Conservation (phyloP, 2,113 vertebrate species). For the Tringa solitaria region DNA sequence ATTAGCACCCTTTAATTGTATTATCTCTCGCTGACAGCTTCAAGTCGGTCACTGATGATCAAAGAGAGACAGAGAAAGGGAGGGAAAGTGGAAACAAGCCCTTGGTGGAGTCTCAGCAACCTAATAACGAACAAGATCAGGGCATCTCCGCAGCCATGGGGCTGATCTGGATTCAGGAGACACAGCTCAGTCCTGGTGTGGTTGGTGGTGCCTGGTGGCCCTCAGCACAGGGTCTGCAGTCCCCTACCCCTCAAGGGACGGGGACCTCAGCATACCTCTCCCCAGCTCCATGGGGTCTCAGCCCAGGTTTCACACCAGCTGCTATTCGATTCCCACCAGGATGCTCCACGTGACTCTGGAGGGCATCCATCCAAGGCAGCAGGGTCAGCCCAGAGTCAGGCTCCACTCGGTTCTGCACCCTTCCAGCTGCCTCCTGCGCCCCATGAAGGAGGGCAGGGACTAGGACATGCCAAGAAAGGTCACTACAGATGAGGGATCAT, state of each 20-base stretch:
- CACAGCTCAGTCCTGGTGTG: fast-evolving
- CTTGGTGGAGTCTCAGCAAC: neutral
- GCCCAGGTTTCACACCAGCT: neutral
- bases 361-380: neutral
- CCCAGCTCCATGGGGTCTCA: neutral
- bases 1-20: conserved; percentile 47
- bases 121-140: fast-evolving
- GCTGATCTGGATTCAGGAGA: neutral
- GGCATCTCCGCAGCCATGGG: fast-evolving
- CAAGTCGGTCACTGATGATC: neutral
- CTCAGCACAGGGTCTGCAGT: neutral
- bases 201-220: neutral
- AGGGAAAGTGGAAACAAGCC: neutral
- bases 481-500: neutral
- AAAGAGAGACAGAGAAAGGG: neutral
- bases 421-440: neutral
- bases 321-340: fast-evolving
- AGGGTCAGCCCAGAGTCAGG: neutral
- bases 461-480: neutral
- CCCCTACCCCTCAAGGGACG: neutral
- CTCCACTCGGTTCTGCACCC: neutral
- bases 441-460: neutral
- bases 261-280: neutral
- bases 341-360: neutral
- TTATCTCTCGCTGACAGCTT: neutral